Conservation (phyloP, 2,797 vertebrate genomes). For the Pygocentrus nattereri region DNA sequence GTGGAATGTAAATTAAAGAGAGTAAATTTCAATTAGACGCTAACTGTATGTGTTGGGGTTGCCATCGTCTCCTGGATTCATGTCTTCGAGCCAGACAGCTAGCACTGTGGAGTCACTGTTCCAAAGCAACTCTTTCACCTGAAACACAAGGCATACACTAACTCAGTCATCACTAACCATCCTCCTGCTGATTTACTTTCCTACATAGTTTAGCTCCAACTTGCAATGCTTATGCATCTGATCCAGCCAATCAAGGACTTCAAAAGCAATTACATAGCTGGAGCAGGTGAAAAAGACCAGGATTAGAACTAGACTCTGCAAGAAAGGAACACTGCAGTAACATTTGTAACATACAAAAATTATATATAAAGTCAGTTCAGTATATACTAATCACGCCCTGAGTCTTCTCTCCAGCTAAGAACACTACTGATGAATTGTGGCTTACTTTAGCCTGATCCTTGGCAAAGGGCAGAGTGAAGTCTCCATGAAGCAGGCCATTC, state of each 20-base stretch:
- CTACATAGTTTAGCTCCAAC: too few species aligned
- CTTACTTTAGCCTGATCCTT: slow-evolving; percentile 87
- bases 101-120: slow-evolving; percentile 91
- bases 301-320: too few species aligned
- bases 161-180: background rate
- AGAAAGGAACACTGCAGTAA: too few species aligned
- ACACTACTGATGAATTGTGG: background rate
- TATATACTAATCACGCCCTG: background rate
- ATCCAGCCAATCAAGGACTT: too few species aligned
- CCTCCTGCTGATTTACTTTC: too few species aligned
- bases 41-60: slow-evolving; percentile 81
- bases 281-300: too few species aligned
- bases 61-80: slow-evolving; percentile 69
- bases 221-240: too few species aligned
- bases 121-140: slow-evolving; percentile 95
- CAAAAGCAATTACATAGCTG: too few species aligned
- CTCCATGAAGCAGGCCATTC: slow-evolving; percentile 95
- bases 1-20: background rate
- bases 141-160: slow-evolving; percentile 23
- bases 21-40: slow-evolving; percentile 36
- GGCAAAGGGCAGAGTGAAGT: slow-evolving; percentile 88
- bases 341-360: background rate
- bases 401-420: background rate
- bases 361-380: background rate
- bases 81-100: slow-evolving; percentile 91